Percentiles rank a stretch among this genome's conserved stretches.
Conservation (phyloP, 2,888 invertebrate species). For the Aspidiotus destructor region DNA sequence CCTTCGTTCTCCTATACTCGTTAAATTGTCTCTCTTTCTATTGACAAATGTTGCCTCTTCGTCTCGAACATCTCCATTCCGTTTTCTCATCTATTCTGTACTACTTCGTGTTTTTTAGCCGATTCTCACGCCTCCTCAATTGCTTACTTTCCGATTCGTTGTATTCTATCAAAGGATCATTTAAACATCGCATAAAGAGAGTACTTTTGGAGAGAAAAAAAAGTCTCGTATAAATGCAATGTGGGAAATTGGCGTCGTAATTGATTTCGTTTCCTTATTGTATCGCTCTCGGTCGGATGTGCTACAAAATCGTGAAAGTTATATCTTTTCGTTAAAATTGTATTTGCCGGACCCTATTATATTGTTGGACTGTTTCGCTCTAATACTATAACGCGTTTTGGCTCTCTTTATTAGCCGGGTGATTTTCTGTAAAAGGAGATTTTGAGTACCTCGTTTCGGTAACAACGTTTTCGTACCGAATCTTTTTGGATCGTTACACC, state of each 20-base stretch:
- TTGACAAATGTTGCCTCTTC: slow-evolving; percentile 4
- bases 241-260: neutral
- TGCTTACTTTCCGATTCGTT: neutral
- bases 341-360: no score
- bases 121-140: neutral
- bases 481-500: no score
- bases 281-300: neutral
- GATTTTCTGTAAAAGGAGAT: no score
- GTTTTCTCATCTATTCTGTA: neutral
- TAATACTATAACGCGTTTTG: no score
- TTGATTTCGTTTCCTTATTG: neutral
- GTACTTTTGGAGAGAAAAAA: neutral
- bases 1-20: neutral
- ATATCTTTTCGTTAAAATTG: no score
- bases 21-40: neutral
- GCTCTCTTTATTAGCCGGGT: no score
- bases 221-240: neutral
- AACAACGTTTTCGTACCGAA: no score
- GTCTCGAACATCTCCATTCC: neutral
- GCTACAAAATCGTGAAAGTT: no score
- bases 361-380: no score
- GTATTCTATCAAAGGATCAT: slow-evolving; percentile 1
- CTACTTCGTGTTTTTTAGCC: neutral
- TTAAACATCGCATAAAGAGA: neutral
- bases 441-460: no score